Evolutionary conservation across 2,797 vertebrate genomes (phyloP).

Genomic region (Neoniphon sammara): DNA sequence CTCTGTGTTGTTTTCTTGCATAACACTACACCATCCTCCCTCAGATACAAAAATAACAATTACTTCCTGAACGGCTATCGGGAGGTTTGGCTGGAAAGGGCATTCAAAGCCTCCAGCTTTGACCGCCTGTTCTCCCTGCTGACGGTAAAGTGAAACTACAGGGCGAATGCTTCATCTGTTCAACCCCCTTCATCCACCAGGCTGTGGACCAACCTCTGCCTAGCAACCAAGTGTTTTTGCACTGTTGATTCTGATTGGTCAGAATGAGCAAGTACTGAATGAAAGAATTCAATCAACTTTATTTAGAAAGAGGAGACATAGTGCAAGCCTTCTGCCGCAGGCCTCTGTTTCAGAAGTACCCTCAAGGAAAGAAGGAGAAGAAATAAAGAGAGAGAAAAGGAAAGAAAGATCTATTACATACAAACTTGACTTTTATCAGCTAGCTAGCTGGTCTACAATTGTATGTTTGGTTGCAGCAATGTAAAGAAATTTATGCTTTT

Average conservation of each 20-base stretch:
- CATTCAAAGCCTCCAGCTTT: constrained; percentile 99
- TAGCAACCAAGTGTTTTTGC: constrained; percentile 85
- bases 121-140: constrained; percentile 99
- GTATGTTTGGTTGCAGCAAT: not conserved
- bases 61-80: constrained; percentile 99
- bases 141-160: constrained; percentile 97
- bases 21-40: constrained; percentile 91
- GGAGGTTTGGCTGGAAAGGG: constrained; percentile 99
- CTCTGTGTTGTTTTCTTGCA: constrained; percentile 86
- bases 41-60: constrained; percentile 99
- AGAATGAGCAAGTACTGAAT: constrained; percentile 67
- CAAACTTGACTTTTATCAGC: constrained; percentile 25
- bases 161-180: constrained; percentile 85
- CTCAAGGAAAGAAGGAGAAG: constrained; percentile 44
- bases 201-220: constrained; percentile 85
- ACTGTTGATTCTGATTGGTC: constrained; percentile 96
- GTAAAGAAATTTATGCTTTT: constrained; percentile 23
- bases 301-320: constrained; percentile 47
- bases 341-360: constrained; percentile 41
- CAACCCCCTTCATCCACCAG: constrained; percentile 82
- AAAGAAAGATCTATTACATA: constrained; percentile 33
- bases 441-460: constrained; percentile 13
- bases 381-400: constrained; percentile 53
- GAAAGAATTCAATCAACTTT: constrained; percentile 33
- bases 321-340: constrained; percentile 31